Base-by-base conservation (phyloP, 2,888 invertebrate species). In the Poecilus cupreus region DNA sequence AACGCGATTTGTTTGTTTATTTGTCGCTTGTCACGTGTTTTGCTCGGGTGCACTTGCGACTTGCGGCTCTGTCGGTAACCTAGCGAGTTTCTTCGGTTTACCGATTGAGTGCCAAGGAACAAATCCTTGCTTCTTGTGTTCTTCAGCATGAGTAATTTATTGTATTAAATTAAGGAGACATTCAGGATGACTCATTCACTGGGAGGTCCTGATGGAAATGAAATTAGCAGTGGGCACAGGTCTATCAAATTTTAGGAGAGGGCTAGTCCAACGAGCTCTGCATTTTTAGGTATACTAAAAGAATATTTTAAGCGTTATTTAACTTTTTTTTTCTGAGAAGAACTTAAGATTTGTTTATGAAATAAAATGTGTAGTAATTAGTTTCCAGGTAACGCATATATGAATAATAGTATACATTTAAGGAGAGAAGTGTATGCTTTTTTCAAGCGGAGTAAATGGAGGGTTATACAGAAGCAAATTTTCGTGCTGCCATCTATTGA, bases 171-270 rank as follows among this genome's bases (percentile, higher is more conserved):
- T 64, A 46, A 64, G 64, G 46, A 74, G 72, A 64, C 6, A 32
- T 22, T 26, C 74, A 11, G 60, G 68, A 78, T 43, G 78, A 78
- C 64, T 78, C 46, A 78, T 64, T 78, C 78, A 76, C 32, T 54
- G 39, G 32, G 18, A 51, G 22, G 24, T 64, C 78, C 64, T 78
- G 78, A 68, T 78, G 78, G 64, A 78, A 78, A 78, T 43, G 64
- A 78, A 78, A 78, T 78, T 64, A 78, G 60, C 64, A 78, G 64
- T 78, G 78, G 64, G 64, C 26, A n/a, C 20, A 64, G 64, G 64
- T 78, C 49, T 39, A 43, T 46, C 13, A 43, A 2, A n/a, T n/a
- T n/a, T n/a, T n/a, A n/a, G 1, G 43, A 32, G 32, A 32, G 32
- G 32, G n/a, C n/a, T n/a, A n/a, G n/a, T n/a, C n/a, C n/a, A n/a